Evolutionary conservation across 2,113 vertebrate species (phyloP), one percentile per base, ranked within the genome.

Genomic region (Odocoileus virginianus): DNA sequence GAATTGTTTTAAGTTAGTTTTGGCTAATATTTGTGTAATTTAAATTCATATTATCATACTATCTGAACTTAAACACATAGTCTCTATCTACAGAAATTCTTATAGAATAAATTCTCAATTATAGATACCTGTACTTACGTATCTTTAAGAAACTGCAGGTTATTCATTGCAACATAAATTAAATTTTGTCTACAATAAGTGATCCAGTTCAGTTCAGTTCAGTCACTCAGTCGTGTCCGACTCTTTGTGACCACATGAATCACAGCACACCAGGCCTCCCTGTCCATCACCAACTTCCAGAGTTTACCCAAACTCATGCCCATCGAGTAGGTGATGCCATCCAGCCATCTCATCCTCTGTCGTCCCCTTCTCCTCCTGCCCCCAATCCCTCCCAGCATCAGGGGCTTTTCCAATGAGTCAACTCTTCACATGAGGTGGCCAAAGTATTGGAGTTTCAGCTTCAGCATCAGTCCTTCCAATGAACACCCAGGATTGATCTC

Each of bases 151-250:
- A 85, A 93, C 30, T 4, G 1, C 54, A 28, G 21, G 27, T 30
- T 93, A 71, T 52, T 76, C 3, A 58, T 30, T 57, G 54, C 7
- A 76, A 5, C 28, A 86, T 52, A 89, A 76, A 64, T 81, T 85
- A 92, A 79, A 50, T 61, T 47, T 47, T 91, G 74, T 79, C 14
- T 81, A 87, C 85, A 58, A 61, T 50, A 50, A 50, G 47, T 50
- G 47, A 50, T 3, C 12, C 28, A 61, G 60, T 16, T 61, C 28
- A 15, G 58, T 61, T 61, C 61, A n/a, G 61, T 7, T 64, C 30
- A 64, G 60, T 33, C 1, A 0, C 60, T 64, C 60, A 64, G 15
- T 64, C 30, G 15, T 64, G 60, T 30, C 60, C 0, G 0, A 33
- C 7, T 64, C 61, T 33, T 33, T n/a, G 15, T 0, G 1, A n/a